Conservation (phyloP, 2,113 vertebrate genomes). For the Fulmarus glacialis region DNA sequence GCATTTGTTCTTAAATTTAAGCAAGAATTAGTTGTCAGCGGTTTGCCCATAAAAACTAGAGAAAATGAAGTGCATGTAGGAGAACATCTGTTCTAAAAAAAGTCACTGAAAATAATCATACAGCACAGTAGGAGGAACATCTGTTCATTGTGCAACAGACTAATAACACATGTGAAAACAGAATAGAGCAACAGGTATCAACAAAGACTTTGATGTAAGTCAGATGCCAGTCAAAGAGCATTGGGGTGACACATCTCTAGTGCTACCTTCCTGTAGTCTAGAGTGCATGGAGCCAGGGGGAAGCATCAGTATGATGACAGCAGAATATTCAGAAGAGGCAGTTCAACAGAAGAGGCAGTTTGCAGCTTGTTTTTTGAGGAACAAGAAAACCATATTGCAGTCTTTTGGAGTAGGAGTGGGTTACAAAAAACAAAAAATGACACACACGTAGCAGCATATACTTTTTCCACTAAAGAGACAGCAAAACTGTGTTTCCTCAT, state of each 20-base stretch:
- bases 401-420: neutral
- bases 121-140: neutral
- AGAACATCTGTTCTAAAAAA: constrained; percentile 3
- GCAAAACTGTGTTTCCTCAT: neutral
- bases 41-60: neutral
- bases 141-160: neutral
- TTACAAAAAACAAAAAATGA: neutral
- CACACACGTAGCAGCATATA: neutral
- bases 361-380: neutral
- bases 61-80: neutral
- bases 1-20: neutral
- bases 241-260: neutral
- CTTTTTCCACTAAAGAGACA: neutral
- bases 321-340: neutral
- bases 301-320: neutral
- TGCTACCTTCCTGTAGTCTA: neutral
- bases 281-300: neutral
- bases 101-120: neutral
- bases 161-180: neutral
- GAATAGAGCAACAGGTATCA: neutral
- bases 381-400: neutral
- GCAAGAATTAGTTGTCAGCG: neutral
- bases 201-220: neutral
- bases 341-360: neutral
- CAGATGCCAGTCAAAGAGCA: neutral